Base-by-base conservation (phyloP, 2,113 vertebrate genomes). In the Cyanistes caeruleus region DNA sequence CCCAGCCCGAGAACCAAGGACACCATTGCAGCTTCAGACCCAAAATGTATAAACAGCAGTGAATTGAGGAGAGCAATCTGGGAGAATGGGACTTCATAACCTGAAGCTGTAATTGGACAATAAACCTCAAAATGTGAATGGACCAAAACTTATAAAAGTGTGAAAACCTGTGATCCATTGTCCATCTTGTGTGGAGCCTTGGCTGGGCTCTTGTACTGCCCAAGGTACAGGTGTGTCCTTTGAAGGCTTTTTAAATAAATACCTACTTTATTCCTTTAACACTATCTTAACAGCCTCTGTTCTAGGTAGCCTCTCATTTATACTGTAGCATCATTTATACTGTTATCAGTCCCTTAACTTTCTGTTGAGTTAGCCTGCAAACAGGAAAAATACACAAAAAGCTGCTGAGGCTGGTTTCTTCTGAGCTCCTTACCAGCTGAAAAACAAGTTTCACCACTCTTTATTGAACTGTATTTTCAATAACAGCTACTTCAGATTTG, bases 131-230 rank as follows among this genome's bases (percentile, higher is more conserved):
- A 10, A 49, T 21, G 24, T 10, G 49, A 49, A 68, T 49, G 33
- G 6, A 49, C 3, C 17, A 68, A 49, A 68, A 49, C 13, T 39
- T 60, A 49, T 20, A 28, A 35, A 49, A 49, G 17, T 49, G 24
- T 27, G 65, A 49, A 49, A 49, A 49, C 3, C 1, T 20, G 12
- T 35, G 17, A 68, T 5, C 14, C 2, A 4, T 9, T 1, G 2
- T 48, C 23, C 17, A 20, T 19, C 24, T 49, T 35, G 24, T 4
- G 12, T 35, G 46, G 7, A n/a, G 43, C 43, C 23, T 7, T 3
- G 4, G 9, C 24, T 7, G 7, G n/a, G 24, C 7, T 49, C 46
- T 69, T 49, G 24, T 37, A 49, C 7, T 37, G 13, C 9, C 65
- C 18, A 20, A 28, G 18, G n/a, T n/a, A n/a, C n/a, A n/a, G n/a